A percentile compares a stretch with the other conserved stretches of the same genome.
Evolutionary conservation across 2,888 invertebrate genomes (phyloP).

Genomic region (Melanostoma scalare): DNA sequence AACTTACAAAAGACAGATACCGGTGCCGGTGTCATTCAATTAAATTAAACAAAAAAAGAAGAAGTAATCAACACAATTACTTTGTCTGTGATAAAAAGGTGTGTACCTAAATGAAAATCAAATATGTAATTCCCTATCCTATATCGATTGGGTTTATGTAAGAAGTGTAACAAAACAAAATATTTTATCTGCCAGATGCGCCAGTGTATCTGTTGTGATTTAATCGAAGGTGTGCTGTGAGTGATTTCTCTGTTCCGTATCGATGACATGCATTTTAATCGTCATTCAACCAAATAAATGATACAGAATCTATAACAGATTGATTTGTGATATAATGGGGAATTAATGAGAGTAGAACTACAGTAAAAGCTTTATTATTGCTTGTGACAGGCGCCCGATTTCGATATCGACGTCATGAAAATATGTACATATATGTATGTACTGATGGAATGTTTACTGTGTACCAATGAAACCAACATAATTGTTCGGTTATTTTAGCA

Average conservation of each 20-base stretch:
- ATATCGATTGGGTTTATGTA: too few relatives aligned
- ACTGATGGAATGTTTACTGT: too few relatives aligned
- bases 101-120: too few relatives aligned
- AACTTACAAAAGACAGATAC: not conserved
- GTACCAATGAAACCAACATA: too few relatives aligned
- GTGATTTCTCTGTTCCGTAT: constrained; percentile 26
- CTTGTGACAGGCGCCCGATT: not conserved
- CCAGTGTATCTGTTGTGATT: constrained; percentile 7
- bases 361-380: not conserved
- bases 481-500: too few relatives aligned
- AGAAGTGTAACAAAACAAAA: too few relatives aligned
- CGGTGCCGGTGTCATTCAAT: not conserved
- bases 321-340: not conserved
- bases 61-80: too few relatives aligned
- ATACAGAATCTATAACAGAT: constrained; percentile 10
- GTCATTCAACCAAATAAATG: constrained; percentile 18
- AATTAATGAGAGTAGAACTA: constrained; percentile 3
- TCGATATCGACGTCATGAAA: too few relatives aligned
- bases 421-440: too few relatives aligned
- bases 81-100: too few relatives aligned
- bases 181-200: constrained; percentile 19
- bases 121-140: too few relatives aligned
- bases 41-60: not conserved
- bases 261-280: constrained; percentile 28
- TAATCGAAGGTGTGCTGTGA: constrained; percentile 29